A percentile compares a stretch with the other conserved stretches of the same genome.
phyloP scores from a whole-genome alignment of 2,888 invertebrate species.

The Brachyopa scutellaris region DNA sequence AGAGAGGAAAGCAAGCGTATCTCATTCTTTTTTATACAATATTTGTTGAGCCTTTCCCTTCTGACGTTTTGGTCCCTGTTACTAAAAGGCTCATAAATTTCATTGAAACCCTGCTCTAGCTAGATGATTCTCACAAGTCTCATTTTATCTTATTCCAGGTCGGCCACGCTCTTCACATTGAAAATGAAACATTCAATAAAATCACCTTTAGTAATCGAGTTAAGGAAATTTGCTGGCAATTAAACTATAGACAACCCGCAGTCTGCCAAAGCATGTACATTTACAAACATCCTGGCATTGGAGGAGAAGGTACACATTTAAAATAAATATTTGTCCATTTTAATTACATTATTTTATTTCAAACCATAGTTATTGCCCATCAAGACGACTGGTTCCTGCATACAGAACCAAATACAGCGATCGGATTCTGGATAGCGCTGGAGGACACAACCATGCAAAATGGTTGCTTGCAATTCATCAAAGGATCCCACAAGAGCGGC shows the following conservation, averaged over 20 bases:
- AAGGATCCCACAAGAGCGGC: constrained; percentile 94
- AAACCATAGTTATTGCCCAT: constrained; percentile 85
- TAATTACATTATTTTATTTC: neutral
- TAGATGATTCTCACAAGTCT: too few species aligned
- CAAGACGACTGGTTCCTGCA: constrained; percentile 95
- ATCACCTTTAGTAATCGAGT: constrained; percentile 93
- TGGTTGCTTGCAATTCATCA: constrained; percentile 96
- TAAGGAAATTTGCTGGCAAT: constrained; percentile 87
- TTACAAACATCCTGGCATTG: constrained; percentile 96
- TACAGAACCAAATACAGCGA: constrained; percentile 90
- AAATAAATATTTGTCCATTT: neutral
- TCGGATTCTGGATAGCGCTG: constrained; percentile 98
- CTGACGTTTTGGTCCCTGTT: too few species aligned
- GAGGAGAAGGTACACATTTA: constrained; percentile 88
- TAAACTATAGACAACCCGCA: constrained; percentile 90
- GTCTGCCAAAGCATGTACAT: constrained; percentile 99
- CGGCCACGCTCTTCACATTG: constrained; percentile 86
- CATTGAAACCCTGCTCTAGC: too few species aligned
- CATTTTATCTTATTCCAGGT: constrained; percentile 85
- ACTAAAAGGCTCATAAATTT: too few species aligned
- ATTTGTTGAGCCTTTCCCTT: too few species aligned
- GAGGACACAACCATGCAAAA: constrained; percentile 96
- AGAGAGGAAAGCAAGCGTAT: too few species aligned
- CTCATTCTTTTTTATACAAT: too few species aligned
- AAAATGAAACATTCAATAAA: constrained; percentile 86